phyloP scores from a whole-genome alignment of 2,113 vertebrate species.

The Paraplagusia blochii region DNA sequence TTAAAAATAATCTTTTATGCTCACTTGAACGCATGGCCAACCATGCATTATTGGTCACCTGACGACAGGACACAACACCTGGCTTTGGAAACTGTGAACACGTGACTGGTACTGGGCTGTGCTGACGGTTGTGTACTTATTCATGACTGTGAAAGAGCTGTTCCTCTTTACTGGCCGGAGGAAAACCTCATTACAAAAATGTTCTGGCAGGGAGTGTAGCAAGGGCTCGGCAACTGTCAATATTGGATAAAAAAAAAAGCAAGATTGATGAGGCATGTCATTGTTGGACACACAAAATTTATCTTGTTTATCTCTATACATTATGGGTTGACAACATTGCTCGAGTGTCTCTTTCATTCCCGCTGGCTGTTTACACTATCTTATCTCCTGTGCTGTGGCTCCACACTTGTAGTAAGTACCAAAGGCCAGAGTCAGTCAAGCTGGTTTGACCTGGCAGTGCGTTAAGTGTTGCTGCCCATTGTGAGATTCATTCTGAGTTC shows the following conservation, averaged over 20 bases:
- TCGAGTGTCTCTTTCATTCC: conserved; percentile 7
- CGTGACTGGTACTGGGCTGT: conserved; percentile 21
- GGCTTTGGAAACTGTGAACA: conserved; percentile 25
- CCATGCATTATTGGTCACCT: conserved; percentile 51
- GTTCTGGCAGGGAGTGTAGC: conserved; percentile 5
- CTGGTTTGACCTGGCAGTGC: conserved; percentile 19
- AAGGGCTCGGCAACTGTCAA: conserved; percentile 12
- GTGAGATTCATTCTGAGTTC: conserved; percentile 19
- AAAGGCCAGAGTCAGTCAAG: conserved; percentile 14
- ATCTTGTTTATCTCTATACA: not conserved
- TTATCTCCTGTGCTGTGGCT: conserved; percentile 24
- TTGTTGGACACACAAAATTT: not conserved
- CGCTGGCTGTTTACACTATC: conserved; percentile 10
- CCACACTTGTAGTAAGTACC: conserved; percentile 9
- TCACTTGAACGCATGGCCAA: conserved; percentile 13
- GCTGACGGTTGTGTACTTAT: conserved; percentile 23
- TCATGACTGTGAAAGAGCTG: conserved; percentile 17
- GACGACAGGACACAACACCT: conserved; percentile 44
- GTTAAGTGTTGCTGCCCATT: conserved; percentile 22
- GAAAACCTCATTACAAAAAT: conserved; percentile 27
- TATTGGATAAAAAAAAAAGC: conserved; percentile 25
- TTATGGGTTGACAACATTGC: conserved; percentile 5
- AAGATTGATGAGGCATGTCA: not conserved
- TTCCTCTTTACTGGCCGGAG: conserved; percentile 30
- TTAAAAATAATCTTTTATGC: conserved; percentile 34